Base-by-base conservation (phyloP, 2,113 vertebrate species). In the Dipodomys spectabilis region DNA sequence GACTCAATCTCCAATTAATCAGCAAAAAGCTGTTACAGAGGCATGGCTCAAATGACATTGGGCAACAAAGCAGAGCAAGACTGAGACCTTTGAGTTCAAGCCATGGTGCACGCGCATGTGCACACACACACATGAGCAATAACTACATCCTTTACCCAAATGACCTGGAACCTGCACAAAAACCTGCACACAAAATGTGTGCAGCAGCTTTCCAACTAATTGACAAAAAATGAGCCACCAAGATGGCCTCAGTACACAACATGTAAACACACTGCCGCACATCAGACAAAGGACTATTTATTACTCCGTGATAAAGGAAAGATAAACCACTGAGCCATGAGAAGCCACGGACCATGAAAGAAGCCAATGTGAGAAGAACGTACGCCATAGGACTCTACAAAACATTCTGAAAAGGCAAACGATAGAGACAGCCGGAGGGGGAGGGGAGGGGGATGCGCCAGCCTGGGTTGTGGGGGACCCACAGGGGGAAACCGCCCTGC, bases 71-170 rank as follows among this genome's bases (percentile, higher is more conserved):
- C 53, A 11, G 49, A 53, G 49, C 49, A 53, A 53, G 49, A 9
- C 53, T 57, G 53, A 16, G 53, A 13, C 53, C 15, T 13, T 16
- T 57, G 53, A 57, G 53, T 57, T 57, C 53, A 57, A 57, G 53
- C 53, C 53, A 57, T 13, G 53, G 53, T 13, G 12, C 49, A 11
- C 9, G 49, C 49, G 12, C 49, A 53, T 13, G 12, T 53, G 9
- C 49, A 53, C 49, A 13, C 49, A 53, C 53, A 57, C 15, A 57
- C 53, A 57, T 8, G 4, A 57, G 12, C 53, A 57, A 18, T 16
- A 92, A 75, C 53, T 30, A n/a, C 22, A 91, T 62, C 22, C 72
- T 82, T 82, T 49, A 91, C n/a, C n/a, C 72, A 80, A 71, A 88
- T 15, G 22, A 77, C 32, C 28, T 44, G 53, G 73, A 90, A 94